A percentile compares a stretch with the other conserved stretches of the same genome.
Conservation (phyloP, 2,888 invertebrate species). For the Osmoderma eremita region DNA sequence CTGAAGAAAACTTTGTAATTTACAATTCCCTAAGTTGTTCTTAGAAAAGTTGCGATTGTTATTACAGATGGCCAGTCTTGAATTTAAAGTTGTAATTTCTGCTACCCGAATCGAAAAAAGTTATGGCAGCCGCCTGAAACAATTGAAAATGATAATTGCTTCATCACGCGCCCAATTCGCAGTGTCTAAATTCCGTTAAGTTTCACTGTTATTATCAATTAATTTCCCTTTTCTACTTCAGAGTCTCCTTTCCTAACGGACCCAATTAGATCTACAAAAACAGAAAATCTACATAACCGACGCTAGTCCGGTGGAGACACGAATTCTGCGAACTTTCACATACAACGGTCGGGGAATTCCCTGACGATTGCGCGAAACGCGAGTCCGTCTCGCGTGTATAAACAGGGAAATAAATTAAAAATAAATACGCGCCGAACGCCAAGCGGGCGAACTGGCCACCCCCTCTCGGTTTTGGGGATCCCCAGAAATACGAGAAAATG, state of each 20-base stretch:
- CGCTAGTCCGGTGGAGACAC: background rate
- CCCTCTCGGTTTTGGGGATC: background rate
- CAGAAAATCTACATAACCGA: slow-evolving; percentile 25
- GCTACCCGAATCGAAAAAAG: no score
- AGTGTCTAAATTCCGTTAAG: background rate
- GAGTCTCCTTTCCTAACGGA: slow-evolving; percentile 3
- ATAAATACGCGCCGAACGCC: slow-evolving; percentile 23
- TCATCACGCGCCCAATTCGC: no score
- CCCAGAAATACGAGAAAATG: background rate
- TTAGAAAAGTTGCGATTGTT: no score
- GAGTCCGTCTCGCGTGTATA: slow-evolving; percentile 40
- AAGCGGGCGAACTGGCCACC: background rate
- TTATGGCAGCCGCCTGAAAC: no score
- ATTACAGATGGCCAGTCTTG: no score
- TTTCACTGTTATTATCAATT: background rate
- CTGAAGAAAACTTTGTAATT: no score
- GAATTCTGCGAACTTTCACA: slow-evolving; percentile 4
- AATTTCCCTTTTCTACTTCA: background rate
- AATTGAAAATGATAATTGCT: no score
- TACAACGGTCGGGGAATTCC: slow-evolving; percentile 12
- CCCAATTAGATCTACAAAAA: slow-evolving; percentile 23
- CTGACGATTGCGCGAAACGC: slow-evolving; percentile 43
- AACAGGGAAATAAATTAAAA: slow-evolving; percentile 42
- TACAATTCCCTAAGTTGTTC: no score
- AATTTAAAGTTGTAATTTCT: no score